Evolutionary conservation across 2,888 invertebrate genomes (phyloP).

Genomic region (Heliconius aoede): DNA sequence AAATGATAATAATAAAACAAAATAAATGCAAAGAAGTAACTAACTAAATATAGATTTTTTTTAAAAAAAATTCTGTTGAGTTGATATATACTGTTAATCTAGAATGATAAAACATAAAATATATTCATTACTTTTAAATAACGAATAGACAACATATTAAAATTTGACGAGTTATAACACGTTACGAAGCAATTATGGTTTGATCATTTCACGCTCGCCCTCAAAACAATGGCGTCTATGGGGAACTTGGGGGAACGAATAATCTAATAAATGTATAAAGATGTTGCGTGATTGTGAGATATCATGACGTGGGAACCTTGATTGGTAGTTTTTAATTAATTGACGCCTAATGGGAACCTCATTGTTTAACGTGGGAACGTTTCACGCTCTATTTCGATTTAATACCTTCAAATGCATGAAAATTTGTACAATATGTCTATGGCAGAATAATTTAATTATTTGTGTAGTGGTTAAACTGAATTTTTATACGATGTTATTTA

Average conservation of each 20-base stretch:
- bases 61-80: too few relatives aligned
- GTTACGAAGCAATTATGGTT: slow-evolving; percentile 63
- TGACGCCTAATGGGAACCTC: slow-evolving; percentile 64
- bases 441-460: not conserved
- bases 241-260: slow-evolving; percentile 57
- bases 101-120: not conserved
- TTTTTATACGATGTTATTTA: not conserved
- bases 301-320: slow-evolving; percentile 80
- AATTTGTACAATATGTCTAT: not conserved
- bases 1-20: too few relatives aligned
- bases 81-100: too few relatives aligned
- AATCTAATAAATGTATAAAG: slow-evolving; percentile 79
- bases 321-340: slow-evolving; percentile 79
- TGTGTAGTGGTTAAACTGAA: not conserved
- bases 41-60: too few relatives aligned
- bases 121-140: not conserved
- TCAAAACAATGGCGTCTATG: slow-evolving; percentile 71
- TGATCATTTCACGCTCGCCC: slow-evolving; percentile 79
- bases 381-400: slow-evolving; percentile 46
- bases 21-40: too few relatives aligned
- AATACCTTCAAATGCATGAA: not conserved
- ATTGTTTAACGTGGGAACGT: slow-evolving; percentile 70
- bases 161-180: slow-evolving; percentile 49
- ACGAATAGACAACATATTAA: slow-evolving; percentile 28
- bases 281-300: slow-evolving; percentile 83